Conservation (phyloP, 2,888 invertebrate species). For the Macrophya alboannulata region DNA sequence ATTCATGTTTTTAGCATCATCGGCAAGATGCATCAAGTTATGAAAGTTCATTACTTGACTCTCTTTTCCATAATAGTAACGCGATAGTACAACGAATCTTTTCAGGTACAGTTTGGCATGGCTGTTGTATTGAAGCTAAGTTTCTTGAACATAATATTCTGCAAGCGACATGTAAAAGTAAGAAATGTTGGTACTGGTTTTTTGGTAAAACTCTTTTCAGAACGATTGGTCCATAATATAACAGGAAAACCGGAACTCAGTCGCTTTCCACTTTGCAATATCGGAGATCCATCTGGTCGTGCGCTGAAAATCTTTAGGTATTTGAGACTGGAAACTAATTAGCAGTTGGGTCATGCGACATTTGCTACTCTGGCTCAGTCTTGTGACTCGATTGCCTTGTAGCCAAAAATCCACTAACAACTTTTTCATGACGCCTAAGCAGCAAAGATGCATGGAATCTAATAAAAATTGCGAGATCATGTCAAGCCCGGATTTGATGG, state of each 20-base stretch:
- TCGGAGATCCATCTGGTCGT: conserved; percentile 59
- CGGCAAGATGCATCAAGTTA: too few species aligned
- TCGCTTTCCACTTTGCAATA: conserved; percentile 65
- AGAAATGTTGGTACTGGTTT: conserved; percentile 64
- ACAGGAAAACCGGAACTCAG: conserved; percentile 65
- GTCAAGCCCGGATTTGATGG: background rate
- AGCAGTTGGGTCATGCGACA: too few species aligned
- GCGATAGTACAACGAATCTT: too few species aligned
- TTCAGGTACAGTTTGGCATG: too few species aligned
- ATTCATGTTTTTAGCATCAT: too few species aligned
- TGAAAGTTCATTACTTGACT: too few species aligned
- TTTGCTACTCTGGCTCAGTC: conserved; percentile 43
- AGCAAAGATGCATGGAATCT: background rate
- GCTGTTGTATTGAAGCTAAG: too few species aligned
- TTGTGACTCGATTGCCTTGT: background rate
- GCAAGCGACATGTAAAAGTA: conserved; percentile 53
- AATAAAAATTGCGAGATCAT: background rate
- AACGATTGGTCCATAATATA: too few species aligned
- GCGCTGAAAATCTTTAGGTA: conserved; percentile 65
- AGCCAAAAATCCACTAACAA: too few species aligned
- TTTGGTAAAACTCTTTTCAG: conserved; percentile 60
- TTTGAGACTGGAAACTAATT: too few species aligned
- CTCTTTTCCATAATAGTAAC: too few species aligned
- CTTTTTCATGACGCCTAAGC: conserved; percentile 30
- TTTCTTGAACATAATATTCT: conserved; percentile 39